These are phyloP conservation scores for Aspidiotus rigidus DNA, from an alignment of 2,888 invertebrate genomes.

Conservation along the genomic window DNA sequence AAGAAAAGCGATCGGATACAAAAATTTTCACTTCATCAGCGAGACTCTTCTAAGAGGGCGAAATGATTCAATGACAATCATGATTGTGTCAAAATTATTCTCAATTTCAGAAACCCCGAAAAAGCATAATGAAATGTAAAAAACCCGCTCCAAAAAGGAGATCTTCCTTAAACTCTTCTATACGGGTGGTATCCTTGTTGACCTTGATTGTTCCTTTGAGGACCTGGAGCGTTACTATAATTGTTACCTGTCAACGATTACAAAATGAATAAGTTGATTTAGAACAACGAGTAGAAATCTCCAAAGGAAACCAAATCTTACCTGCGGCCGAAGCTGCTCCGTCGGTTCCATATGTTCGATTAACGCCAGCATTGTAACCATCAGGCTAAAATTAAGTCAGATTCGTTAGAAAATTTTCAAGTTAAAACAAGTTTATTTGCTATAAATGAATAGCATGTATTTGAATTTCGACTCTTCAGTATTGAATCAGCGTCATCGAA, in stretches of 20 bases:
- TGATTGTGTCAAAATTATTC: too few relatives aligned
- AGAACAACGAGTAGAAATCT: not conserved
- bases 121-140: too few relatives aligned
- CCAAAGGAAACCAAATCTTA: not conserved
- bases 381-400: slow-evolving; percentile 1
- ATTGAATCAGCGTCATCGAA: too few relatives aligned
- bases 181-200: slow-evolving; percentile 24
- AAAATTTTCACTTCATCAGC: too few relatives aligned
- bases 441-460: not conserved
- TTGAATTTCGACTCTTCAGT: too few relatives aligned
- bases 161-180: slow-evolving; percentile 16
- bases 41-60: too few relatives aligned
- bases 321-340: slow-evolving; percentile 9
- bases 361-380: slow-evolving; percentile 17
- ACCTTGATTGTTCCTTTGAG: slow-evolving; percentile 22
- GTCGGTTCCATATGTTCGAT: slow-evolving; percentile 18
- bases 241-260: not conserved
- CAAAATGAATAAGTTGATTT: not conserved
- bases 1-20: too few relatives aligned
- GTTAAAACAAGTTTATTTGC: not conserved
- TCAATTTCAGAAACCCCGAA: too few relatives aligned
- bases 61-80: too few relatives aligned
- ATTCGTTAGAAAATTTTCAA: slow-evolving; percentile 1
- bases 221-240: slow-evolving; percentile 19
- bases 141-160: too few relatives aligned